Evolutionary conservation across 2,888 invertebrate species (phyloP), one percentile per base, ranked within the genome.

Genomic region (Drosophila kanekoi): DNA sequence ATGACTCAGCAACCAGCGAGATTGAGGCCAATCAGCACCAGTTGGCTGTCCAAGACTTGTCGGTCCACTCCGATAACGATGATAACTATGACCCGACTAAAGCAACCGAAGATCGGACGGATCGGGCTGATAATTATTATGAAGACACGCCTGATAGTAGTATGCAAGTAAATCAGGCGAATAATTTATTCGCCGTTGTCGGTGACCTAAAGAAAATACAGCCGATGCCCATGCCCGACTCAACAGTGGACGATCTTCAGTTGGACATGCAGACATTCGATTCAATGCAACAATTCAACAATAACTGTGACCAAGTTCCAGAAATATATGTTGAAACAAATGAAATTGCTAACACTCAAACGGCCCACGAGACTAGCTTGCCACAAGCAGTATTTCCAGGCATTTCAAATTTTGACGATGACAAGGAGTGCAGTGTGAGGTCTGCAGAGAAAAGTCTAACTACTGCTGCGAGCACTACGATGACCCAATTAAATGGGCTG

Each of bases 1-100:
- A 91, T 45, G 90, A 91, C 45, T 87, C 80, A 1, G 66, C 74
- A 11, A 63, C 75, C 2, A 91, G 84, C 28, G 90, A 79, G 64
- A 77, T 70, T 40, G 78, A 65, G 8, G 11, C 38, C 33, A 20
- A 32, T n/a, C 10, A 20, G 11, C 10, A 20, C 9, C 52, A 40
- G 13, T 2, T 9, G 2, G 5, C 38, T 13, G 10, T 13, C 13
- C 35, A 35, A 35, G 35, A 41, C 16, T 33, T 10, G 33, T 16
- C 11, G 43, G 35, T 10, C 11, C 11, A 32, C 6, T 13, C 16
- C 1, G 14, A 18, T 10, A 28, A 41, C 13, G 20, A 4, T 11
- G 23, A 28, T 10, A 23, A 18, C 13, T 61, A 18, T 45, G 28
- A 8, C 2, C 28, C 28, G 6, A 28, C 28, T 28, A 28, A 8